Base-by-base conservation (phyloP, 2,888 invertebrate species). In the Pristionchus entomophagus region DNA sequence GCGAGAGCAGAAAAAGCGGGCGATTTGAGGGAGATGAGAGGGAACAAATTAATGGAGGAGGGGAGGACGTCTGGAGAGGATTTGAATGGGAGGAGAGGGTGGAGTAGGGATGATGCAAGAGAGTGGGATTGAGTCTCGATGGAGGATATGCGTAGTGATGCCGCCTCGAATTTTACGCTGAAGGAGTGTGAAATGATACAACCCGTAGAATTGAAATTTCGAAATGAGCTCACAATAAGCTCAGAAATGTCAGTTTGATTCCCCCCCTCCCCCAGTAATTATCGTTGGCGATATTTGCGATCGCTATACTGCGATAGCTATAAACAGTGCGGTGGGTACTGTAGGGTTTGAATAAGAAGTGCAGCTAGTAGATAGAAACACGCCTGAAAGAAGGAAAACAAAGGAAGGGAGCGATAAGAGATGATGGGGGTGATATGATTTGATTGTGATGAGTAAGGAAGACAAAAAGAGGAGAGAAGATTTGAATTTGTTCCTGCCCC, bases 401-500 rank as follows among this genome's bases (percentile, higher is more conserved):
- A 73, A 73, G 41, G 73, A 22, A 73, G 35, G 35, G 35, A 35
- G n/a, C 65, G 65, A 65, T 65, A 65, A 65, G 65, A 65, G 65
- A 65, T 65, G 35, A 65, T 65, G 35, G 65, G 73, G 12, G 73
- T 73, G 73, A 73, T 73, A 73, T 41, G 73, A 73, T 73, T 73
- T 41, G 73, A 73, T 73, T 73, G 73, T 73, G 45, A 73, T 73
- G 73, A 73, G 41, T 73, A 45, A 73, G 73, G 45, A 45, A 35
- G 26, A 41, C 41, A 26, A 45, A 6, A 45, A 73, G 45, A 26
- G 22, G 26, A 41, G 73, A 32, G n/a, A 45, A n/a, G 41, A 73
- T 73, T 73, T 26, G 73, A 73, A 73, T 73, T 73, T 35, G 65
- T 65, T 65, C 35, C 35, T 65, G 65, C 19, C 6, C n/a, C 26